Evolutionary conservation across 2,797 vertebrate species (phyloP).

Genomic region (Micrastur ruficollis): DNA sequence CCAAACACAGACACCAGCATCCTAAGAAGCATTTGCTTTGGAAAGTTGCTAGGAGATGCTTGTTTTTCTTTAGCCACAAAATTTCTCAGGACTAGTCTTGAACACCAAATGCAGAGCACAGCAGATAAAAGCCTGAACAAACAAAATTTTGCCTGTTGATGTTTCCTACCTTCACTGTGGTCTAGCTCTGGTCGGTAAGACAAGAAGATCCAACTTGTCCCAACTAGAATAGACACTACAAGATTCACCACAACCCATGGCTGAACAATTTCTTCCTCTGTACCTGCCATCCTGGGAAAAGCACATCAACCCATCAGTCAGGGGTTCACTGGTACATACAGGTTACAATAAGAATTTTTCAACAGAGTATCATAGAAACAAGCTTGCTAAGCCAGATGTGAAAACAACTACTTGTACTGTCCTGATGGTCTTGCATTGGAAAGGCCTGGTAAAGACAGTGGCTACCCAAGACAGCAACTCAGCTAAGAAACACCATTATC

Average conservation of each 20-base stretch:
- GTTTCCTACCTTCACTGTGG: constrained; percentile 85
- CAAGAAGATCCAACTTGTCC: constrained; percentile 90
- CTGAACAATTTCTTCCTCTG: constrained; percentile 84
- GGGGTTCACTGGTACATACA: not conserved
- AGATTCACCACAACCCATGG: constrained; percentile 95
- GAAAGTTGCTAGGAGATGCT: not conserved
- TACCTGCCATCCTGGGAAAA: constrained; percentile 78
- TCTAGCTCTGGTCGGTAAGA: constrained; percentile 84
- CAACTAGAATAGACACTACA: constrained; percentile 89
- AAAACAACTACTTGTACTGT: not conserved
- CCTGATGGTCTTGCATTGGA: not conserved
- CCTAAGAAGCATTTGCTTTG: not conserved
- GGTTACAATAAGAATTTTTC: not conserved
- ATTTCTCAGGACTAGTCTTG: not conserved
- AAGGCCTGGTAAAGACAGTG: not conserved
- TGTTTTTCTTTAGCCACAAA: not conserved
- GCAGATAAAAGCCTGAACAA: not conserved
- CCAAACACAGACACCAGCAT: not conserved
- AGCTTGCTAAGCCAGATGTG: not conserved
- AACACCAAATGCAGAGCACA: not conserved
- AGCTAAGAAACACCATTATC: not conserved
- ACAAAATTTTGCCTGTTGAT: not conserved
- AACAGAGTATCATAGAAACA: not conserved
- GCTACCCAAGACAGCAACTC: not conserved
- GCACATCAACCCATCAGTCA: not conserved